Conservation (phyloP, 2,888 invertebrate genomes). For the Spicauda simplicius region DNA sequence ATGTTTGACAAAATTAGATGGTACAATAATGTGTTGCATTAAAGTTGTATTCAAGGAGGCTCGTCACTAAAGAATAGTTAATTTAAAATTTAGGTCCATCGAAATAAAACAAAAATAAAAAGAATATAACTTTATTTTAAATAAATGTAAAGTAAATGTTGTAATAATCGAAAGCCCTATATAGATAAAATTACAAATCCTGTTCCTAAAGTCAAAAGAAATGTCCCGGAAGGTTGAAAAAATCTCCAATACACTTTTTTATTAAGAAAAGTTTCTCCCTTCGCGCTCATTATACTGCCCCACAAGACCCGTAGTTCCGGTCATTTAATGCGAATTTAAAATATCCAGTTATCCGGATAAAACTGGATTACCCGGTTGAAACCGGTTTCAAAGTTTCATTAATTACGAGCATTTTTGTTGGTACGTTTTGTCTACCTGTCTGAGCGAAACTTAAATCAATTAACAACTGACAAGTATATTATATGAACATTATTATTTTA, state of each 20-base stretch:
- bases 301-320: conserved; percentile 19
- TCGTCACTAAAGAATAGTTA: too few species aligned
- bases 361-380: conserved; percentile 6
- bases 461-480: too few species aligned
- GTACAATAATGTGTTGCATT: too few species aligned
- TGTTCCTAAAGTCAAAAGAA: not conserved
- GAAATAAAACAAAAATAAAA: too few species aligned
- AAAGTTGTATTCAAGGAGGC: too few species aligned
- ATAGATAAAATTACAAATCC: not conserved
- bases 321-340: conserved; percentile 24
- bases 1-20: too few species aligned
- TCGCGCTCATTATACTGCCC: conserved; percentile 22
- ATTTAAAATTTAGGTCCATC: too few species aligned
- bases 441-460: too few species aligned
- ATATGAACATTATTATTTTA: too few species aligned
- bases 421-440: not conserved
- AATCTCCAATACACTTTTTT: conserved; percentile 19
- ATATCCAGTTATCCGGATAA: conserved; percentile 18
- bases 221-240: conserved; percentile 4
- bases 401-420: not conserved
- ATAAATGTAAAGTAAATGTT: too few species aligned
- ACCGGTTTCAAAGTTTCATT: conserved; percentile 6
- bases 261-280: conserved; percentile 20
- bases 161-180: not conserved
- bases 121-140: too few species aligned